Percentiles rank a stretch among this genome's conserved stretches.
phyloP scores from a whole-genome alignment of 2,888 invertebrate species.

The Drosophila borealis region DNA sequence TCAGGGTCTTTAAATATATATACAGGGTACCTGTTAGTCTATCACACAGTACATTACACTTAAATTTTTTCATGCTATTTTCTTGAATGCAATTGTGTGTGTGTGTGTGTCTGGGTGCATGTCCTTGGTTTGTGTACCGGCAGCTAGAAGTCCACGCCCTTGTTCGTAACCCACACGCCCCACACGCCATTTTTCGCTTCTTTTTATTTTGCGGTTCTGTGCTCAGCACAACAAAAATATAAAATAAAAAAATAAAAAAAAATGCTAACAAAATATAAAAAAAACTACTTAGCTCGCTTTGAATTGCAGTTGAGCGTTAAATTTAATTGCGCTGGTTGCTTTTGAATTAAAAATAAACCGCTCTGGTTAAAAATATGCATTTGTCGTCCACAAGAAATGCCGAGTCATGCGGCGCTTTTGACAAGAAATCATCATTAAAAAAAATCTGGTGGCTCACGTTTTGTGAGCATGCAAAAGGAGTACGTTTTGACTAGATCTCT shows the following conservation, averaged over 20 bases:
- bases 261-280: not conserved
- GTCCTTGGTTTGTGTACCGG: slow-evolving; percentile 46
- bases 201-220: slow-evolving; percentile 28
- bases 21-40: slow-evolving; percentile 2
- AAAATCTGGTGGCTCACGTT: too few species aligned
- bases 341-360: slow-evolving; percentile 47
- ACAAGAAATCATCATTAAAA: slow-evolving; percentile 10
- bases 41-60: not conserved
- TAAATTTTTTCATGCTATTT: not conserved
- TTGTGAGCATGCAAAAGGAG: too few species aligned
- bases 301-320: slow-evolving; percentile 56
- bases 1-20: too few species aligned
- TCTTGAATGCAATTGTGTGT: slow-evolving; percentile 11
- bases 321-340: slow-evolving; percentile 42
- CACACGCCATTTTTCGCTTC: slow-evolving; percentile 15
- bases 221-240: slow-evolving; percentile 25
- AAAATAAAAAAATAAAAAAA: slow-evolving; percentile 8
- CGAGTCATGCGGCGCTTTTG: not conserved
- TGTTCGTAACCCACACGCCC: slow-evolving; percentile 18
- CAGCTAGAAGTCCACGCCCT: slow-evolving; percentile 33
- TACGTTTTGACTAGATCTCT: not conserved
- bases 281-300: slow-evolving; percentile 47
- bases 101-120: slow-evolving; percentile 14
- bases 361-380: slow-evolving; percentile 32
- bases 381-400: not conserved